Evolutionary conservation across 2,113 vertebrate genomes (phyloP).

Genomic region (Hippocampus guttulatus): DNA sequence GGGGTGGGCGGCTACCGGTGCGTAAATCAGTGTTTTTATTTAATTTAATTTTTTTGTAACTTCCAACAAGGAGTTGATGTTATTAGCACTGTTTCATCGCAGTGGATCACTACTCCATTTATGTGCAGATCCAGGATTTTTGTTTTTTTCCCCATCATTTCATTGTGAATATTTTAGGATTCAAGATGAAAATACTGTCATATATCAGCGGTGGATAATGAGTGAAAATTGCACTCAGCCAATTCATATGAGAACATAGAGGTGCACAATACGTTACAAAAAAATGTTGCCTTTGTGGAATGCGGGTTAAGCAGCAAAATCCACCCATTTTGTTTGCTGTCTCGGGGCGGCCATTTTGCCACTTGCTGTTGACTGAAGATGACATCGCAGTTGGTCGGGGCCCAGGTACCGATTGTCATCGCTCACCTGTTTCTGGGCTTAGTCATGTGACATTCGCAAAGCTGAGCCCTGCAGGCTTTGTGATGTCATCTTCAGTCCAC

Average conservation of each 20-base stretch:
- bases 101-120: background rate
- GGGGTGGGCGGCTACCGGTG: conserved; percentile 18
- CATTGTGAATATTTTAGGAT: background rate
- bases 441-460: too few relatives aligned
- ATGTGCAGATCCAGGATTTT: background rate
- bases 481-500: too few relatives aligned
- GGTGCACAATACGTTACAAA: too few relatives aligned
- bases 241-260: background rate
- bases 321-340: too few relatives aligned
- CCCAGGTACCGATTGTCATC: too few relatives aligned
- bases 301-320: too few relatives aligned
- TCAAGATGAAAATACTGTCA: background rate
- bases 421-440: too few relatives aligned
- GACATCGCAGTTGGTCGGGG: too few relatives aligned
- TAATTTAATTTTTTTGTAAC: conserved; percentile 40
- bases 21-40: conserved; percentile 50
- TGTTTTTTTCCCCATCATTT: background rate
- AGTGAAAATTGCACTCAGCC: background rate
- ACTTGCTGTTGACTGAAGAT: too few relatives aligned
- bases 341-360: too few relatives aligned
- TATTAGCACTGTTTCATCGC: background rate
- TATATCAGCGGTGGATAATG: background rate
- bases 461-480: too few relatives aligned
- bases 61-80: conserved; percentile 4
- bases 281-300: too few relatives aligned